These are phyloP conservation scores for Cyclophora albipunctata DNA, from an alignment of 2,888 invertebrate genomes.

Conservation along the genomic window DNA sequence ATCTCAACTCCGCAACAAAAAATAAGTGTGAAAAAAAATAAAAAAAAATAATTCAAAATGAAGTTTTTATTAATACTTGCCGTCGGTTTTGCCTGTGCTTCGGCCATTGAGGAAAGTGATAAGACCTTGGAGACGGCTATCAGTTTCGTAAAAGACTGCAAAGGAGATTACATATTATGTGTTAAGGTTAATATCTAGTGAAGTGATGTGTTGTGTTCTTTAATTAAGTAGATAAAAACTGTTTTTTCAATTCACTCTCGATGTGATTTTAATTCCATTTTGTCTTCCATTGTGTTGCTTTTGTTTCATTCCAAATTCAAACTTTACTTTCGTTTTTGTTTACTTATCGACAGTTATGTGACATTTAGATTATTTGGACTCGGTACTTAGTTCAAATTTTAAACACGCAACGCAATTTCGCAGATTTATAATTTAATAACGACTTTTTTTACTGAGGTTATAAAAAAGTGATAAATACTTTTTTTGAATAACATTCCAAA, in stretches of 20 bases:
- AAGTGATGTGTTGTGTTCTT: slow-evolving; percentile 44
- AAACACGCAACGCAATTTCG: no score
- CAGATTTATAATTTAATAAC: no score
- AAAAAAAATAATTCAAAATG: slow-evolving; percentile 42
- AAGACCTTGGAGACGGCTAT: slow-evolving; percentile 78
- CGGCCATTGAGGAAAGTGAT: slow-evolving; percentile 59
- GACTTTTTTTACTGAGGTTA: no score
- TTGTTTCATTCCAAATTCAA: not conserved
- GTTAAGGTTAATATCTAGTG: slow-evolving; percentile 80
- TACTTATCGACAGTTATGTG: no score
- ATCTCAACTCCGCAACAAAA: slow-evolving; percentile 46
- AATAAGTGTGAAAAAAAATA: slow-evolving; percentile 15
- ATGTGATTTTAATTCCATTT: not conserved
- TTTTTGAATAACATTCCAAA: no score
- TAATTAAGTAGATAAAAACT: not conserved
- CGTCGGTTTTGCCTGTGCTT: slow-evolving; percentile 54
- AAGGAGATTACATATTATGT: slow-evolving; percentile 80
- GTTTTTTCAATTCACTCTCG: not conserved
- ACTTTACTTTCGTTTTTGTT: no score
- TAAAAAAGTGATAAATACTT: no score
- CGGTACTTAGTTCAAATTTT: no score
- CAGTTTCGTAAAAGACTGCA: slow-evolving; percentile 82
- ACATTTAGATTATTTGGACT: no score
- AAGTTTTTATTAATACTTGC: slow-evolving; percentile 48
- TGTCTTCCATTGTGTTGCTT: not conserved